Evolutionary conservation across 2,113 vertebrate genomes (phyloP), one percentile per base, ranked within the genome.

Genomic region (Platycercus adscitus): DNA sequence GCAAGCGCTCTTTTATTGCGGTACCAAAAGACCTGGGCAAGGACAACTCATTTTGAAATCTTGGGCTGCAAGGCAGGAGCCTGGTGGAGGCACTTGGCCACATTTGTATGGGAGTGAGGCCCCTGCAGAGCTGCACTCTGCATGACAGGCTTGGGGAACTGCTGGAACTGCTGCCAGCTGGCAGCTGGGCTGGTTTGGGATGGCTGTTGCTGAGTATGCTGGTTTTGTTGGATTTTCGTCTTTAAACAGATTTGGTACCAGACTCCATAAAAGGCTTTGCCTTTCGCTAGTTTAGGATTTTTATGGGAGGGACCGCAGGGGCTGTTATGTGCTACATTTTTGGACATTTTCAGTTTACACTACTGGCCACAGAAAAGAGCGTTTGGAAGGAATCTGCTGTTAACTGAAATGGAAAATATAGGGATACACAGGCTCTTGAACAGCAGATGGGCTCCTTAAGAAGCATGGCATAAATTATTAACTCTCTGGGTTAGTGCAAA

Each of bases 21-120:
- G 19, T 44, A n/a, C 25, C n/a, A 28, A 9, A 78, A 85, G 47
- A 47, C 26, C 29, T 41, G 41, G 44, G 28, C 46, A 60, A 87
- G 49, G 61, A 20, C 25, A 41, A 6, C 16, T 68, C 2, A 6
- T 46, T 87, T 76, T 50, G 41, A 64, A 69, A 16, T 17, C 44
- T 15, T 71, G 47, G 19, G 23, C n/a, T 87, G 2, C 44, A 26
- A 55, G 46, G 31, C 11, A 0, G 17, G 47, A 31, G 39, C 17
- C 25, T 41, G 28, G 14, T 66, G 65, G 70, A 50, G 41, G 23
- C 26, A 12, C 35, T 89, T 81, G 2, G 8, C 13, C 25, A 17
- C 13, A 7, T 0, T 0, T 7, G 19, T 6, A 2, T 23, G 69
- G 28, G 66, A 65, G 33, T 0, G 0, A 9, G 21, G 39, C 47